A percentile compares a stretch with the other conserved stretches of the same genome.
Evolutionary conservation across 2,797 vertebrate species (phyloP).

Genomic region (Lacerta viridis): DNA sequence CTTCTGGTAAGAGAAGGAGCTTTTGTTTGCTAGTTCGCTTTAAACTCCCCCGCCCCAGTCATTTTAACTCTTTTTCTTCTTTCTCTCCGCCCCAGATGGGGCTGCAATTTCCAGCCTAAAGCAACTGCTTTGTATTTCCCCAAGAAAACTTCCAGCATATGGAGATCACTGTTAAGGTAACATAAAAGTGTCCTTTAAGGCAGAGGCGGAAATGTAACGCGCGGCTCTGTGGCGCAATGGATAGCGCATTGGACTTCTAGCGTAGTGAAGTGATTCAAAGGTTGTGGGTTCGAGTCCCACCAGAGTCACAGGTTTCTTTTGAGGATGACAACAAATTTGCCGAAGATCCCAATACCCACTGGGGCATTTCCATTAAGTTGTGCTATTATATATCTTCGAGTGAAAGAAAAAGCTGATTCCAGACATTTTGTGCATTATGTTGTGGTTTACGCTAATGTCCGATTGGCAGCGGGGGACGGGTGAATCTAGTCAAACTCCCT

Average conservation of each 20-base stretch:
- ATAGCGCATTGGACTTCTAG: conserved; percentile 28
- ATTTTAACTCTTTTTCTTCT: background rate
- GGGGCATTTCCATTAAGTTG: background rate
- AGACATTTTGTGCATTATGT: too few species aligned
- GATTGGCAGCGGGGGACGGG: too few species aligned
- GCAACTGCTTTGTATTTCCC: background rate
- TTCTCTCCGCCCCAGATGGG: background rate
- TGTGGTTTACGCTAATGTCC: too few species aligned
- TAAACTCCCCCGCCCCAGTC: background rate
- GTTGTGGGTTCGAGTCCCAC: conserved; percentile 29
- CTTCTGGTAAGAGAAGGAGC: conserved; percentile 16
- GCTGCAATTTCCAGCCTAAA: background rate
- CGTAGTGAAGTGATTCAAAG: background rate
- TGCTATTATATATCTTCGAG: background rate
- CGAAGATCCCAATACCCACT: too few species aligned
- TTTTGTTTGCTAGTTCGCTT: background rate
- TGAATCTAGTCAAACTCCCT: too few species aligned
- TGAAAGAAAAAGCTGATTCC: background rate
- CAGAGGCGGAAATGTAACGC: accelerated
- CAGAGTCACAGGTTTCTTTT: conserved; percentile 17
- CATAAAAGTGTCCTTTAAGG: background rate
- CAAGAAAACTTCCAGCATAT: background rate
- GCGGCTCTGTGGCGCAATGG: conserved; percentile 24
- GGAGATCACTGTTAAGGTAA: background rate
- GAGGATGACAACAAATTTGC: background rate